Conservation (phyloP, 2,797 vertebrate genomes). For the Sebastes trivittatus region DNA sequence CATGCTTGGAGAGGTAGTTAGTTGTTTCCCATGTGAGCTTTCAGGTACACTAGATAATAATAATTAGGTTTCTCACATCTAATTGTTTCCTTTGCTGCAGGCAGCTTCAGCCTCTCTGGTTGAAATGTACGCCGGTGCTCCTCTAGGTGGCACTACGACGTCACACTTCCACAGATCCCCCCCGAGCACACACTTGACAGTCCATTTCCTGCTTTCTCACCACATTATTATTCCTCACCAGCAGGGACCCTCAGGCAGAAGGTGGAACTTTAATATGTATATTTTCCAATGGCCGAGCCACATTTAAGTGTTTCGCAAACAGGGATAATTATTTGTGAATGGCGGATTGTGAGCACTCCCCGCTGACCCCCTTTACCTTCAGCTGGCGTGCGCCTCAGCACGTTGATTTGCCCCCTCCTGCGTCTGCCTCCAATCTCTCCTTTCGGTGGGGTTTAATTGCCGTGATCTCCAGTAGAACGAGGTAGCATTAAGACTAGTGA, state of each 20-base stretch:
- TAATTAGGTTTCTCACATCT: neutral
- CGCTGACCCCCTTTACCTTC: slow-evolving; percentile 5
- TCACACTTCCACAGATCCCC: neutral
- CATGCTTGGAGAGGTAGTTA: neutral
- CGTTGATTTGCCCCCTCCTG: neutral
- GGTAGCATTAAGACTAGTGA: slow-evolving; percentile 1
- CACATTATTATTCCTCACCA: slow-evolving; percentile 37
- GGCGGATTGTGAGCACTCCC: slow-evolving; percentile 15
- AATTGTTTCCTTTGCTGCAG: neutral
- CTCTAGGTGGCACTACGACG: slow-evolving; percentile 56
- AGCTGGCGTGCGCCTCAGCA: neutral
- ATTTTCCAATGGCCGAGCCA: slow-evolving; percentile 35
- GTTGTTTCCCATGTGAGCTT: neutral
- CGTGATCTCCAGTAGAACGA: slow-evolving; percentile 32
- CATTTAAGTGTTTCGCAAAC: slow-evolving; percentile 48
- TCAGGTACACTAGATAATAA: neutral
- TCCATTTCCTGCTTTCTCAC: slow-evolving; percentile 27
- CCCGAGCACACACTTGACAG: neutral
- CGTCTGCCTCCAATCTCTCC: neutral
- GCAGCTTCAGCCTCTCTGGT: neutral
- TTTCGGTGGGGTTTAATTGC: slow-evolving; percentile 65
- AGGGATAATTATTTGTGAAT: slow-evolving; percentile 37
- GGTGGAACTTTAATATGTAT: slow-evolving; percentile 52
- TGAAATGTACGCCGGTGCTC: neutral
- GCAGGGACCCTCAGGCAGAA: slow-evolving; percentile 36